phyloP scores from a whole-genome alignment of 2,888 invertebrate genomes.

The Pammene fasciana region DNA sequence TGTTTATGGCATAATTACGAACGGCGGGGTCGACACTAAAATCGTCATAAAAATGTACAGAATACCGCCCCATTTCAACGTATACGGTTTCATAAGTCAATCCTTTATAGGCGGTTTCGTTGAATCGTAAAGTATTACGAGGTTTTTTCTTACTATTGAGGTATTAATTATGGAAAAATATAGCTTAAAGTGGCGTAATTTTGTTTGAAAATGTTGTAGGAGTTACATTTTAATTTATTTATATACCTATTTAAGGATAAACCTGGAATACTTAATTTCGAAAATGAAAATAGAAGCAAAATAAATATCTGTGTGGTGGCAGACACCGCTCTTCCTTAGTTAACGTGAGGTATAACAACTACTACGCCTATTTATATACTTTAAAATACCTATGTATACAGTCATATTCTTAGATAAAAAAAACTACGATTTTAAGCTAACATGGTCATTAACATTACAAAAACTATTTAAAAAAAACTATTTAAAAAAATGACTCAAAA shows the following conservation, averaged over 20 bases:
- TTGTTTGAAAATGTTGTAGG: not conserved
- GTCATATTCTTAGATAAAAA: no score
- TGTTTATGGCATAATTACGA: constrained; percentile 37
- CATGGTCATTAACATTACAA: no score
- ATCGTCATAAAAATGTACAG: constrained; percentile 28
- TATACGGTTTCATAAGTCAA: constrained; percentile 19
- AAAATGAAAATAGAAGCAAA: no score
- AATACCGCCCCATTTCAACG: constrained; percentile 27
- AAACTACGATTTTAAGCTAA: no score
- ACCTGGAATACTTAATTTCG: no score
- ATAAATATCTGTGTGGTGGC: no score
- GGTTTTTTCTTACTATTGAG: constrained; percentile 22
- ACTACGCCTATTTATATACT: no score
- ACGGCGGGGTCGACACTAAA: constrained; percentile 16
- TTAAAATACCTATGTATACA: no score
- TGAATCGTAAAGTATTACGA: constrained; percentile 27
- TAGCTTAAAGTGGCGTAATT: not conserved
- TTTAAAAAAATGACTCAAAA: no score
- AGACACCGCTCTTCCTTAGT: no score
- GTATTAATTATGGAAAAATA: constrained; percentile 19
- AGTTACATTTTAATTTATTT: not conserved
- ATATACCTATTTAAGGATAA: not conserved
- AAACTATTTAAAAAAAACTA: no score
- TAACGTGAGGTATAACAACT: no score
- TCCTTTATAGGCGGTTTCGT: constrained; percentile 15